Percentiles rank a stretch among this genome's conserved stretches.
phyloP scores from a whole-genome alignment of 2,113 vertebrate genomes.

The Perognathus longimembris region DNA sequence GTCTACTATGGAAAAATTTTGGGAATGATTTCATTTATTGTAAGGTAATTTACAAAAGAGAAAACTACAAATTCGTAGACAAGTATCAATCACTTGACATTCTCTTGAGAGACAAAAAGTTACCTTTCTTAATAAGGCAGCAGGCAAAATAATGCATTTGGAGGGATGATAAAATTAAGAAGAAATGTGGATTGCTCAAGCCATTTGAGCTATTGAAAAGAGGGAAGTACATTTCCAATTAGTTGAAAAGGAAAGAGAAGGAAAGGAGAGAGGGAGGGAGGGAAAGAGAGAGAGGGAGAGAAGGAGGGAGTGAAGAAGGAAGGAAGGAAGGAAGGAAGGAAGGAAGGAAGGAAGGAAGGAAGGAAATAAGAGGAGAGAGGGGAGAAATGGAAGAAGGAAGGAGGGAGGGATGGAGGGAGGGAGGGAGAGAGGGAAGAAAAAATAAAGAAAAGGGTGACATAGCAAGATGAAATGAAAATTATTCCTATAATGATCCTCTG shows the following conservation, averaged over 20 bases:
- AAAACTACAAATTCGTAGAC: neutral
- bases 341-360: neutral
- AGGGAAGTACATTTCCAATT: constrained; percentile 75
- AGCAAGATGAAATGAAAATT: constrained; percentile 71
- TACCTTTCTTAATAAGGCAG: constrained; percentile 15
- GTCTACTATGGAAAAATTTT: neutral
- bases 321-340: neutral
- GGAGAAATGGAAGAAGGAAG: too few relatives aligned
- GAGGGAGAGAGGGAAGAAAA: neutral
- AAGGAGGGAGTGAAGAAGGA: neutral
- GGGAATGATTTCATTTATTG: neutral
- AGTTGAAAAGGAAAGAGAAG: neutral
- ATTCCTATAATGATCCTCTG: constrained; percentile 79
- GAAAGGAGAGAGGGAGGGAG: too few relatives aligned
- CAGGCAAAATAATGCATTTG: neutral
- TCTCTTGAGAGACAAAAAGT: neutral
- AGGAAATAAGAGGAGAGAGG: neutral
- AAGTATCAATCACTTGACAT: neutral
- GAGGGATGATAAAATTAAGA: neutral
- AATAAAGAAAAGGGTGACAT: constrained; percentile 37
- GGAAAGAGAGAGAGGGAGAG: too few relatives aligned
- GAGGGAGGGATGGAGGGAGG: neutral
- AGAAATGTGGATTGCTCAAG: neutral
- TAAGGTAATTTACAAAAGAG: neutral
- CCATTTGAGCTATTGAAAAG: constrained; percentile 70